Base-by-base conservation (phyloP, 2,888 invertebrate species). In the Chrysomela aeneicollis region DNA sequence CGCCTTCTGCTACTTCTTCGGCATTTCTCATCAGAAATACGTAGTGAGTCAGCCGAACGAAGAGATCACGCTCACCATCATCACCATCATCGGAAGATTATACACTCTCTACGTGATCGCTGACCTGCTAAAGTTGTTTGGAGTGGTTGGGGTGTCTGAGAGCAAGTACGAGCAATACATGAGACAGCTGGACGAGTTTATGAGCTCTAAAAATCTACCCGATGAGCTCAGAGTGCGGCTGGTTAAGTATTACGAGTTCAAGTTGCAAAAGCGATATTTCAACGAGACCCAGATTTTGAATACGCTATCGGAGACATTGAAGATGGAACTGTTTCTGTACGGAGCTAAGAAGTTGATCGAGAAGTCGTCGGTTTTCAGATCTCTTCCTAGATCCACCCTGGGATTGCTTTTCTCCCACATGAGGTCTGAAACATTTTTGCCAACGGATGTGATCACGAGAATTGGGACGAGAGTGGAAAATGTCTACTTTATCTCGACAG, bases 261-360 rank as follows among this genome's bases (percentile, higher is more conserved):
- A 82, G 58, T 87, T 84, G 71, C 85, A 85, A 68, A 84, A 84
- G 63, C 79, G 79, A 32, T 87, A 85, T 70, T 87, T 85, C 74
- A 83, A 84, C 67, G 87, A 87, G 66, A 79, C 82, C 0, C 76
- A 71, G 17, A 74, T 77, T 77, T 55, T 78, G 17, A 65, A 71
- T 12, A 77, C 77, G 0, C 59, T 77, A n/a, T 73, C 77, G 68
- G 81, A 83, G n/a, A 79, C 81, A 60, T 68, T 83, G 8, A 71
- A 77, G 0, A 77, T 83, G 51, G 85, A 85, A 64, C 80, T 85
- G 17, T 75, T 79, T 15, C 80, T 85, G 77, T 83, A 82, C 68
- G 81, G 80, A 1, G 85, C 85, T 50, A 76, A 82, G 2, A 80
- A 81, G 42, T 77, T 85, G 15, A 83, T 85, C 1, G 82, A 84